Conservation (phyloP, 1,140 invertebrate species). For the Stegodyphus dumicola region DNA sequence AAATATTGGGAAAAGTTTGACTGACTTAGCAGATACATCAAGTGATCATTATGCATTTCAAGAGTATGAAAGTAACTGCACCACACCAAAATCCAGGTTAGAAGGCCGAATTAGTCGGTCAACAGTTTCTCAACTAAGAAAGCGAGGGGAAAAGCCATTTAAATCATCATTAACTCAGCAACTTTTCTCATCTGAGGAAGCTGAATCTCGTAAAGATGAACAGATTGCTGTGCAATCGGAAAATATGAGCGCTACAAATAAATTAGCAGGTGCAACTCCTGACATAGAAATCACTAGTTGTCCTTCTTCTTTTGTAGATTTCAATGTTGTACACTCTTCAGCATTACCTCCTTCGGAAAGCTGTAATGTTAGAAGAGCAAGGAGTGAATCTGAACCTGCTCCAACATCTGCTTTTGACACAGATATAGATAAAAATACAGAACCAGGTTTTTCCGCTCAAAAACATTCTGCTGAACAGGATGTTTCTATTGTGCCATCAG, state of each 20-base stretch:
- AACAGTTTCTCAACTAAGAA: conserved; percentile 39
- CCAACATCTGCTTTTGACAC: not conserved
- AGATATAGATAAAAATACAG: not conserved
- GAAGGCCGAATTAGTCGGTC: conserved; percentile 50
- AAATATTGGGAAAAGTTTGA: conserved; percentile 40
- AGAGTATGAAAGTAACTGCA: conserved; percentile 29
- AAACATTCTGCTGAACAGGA: not conserved
- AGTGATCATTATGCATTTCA: conserved; percentile 29
- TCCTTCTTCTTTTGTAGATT: conserved; percentile 17
- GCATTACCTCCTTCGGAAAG: not conserved
- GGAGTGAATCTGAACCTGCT: conserved; percentile 45
- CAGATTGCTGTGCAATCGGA: too few species aligned
- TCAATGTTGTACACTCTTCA: conserved; percentile 11
- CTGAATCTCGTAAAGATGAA: conserved; percentile 38
- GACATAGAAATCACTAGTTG: conserved; percentile 56
- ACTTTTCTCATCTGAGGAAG: conserved; percentile 37
- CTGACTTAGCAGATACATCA: conserved; percentile 29
- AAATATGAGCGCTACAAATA: not conserved
- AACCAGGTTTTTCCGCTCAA: not conserved
- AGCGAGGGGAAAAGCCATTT: conserved; percentile 41
- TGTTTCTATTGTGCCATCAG: not conserved
- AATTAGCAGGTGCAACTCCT: conserved; percentile 9
- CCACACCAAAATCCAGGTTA: conserved; percentile 46
- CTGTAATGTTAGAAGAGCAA: not conserved
- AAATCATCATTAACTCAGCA: conserved; percentile 49